phyloP scores from a whole-genome alignment of 2,888 invertebrate species.

The Trimorus sp. region DNA sequence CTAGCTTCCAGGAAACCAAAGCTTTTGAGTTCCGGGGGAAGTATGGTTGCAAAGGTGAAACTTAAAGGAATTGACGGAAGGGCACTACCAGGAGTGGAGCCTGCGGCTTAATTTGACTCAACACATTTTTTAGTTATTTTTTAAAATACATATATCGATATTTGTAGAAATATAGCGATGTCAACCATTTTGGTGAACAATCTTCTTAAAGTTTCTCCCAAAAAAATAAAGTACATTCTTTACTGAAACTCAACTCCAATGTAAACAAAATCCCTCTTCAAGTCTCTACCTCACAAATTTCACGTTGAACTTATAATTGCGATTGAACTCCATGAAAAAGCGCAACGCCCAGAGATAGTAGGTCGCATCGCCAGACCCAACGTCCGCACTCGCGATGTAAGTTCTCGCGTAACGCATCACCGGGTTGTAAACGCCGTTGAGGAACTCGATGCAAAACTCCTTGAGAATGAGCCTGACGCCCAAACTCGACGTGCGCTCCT shows the following conservation, averaged over 20 bases:
- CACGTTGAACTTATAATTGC: constrained; percentile 92
- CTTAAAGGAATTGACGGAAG: constrained; percentile 86
- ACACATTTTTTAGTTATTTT: too few relatives aligned
- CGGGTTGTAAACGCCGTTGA: constrained; percentile 95
- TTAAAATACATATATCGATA: too few relatives aligned
- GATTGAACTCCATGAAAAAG: constrained; percentile 99
- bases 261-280: too few relatives aligned
- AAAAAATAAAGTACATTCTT: too few relatives aligned
- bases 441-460: constrained; percentile 96
- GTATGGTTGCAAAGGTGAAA: constrained; percentile 86
- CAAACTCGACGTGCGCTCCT: constrained; percentile 92
- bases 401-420: constrained; percentile 94
- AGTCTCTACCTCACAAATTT: constrained; percentile 90
- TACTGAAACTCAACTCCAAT: too few relatives aligned
- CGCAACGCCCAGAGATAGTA: constrained; percentile 97
- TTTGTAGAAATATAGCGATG: too few relatives aligned
- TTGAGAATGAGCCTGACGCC: constrained; percentile 94
- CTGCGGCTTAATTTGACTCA: constrained; percentile 89
- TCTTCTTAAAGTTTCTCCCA: too few relatives aligned
- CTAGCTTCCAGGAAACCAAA: constrained; percentile 85
- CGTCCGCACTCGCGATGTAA: constrained; percentile 85
- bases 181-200: too few relatives aligned
- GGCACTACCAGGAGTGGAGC: constrained; percentile 89
- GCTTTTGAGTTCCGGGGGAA: constrained; percentile 86
- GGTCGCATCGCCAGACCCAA: constrained; percentile 93